phyloP scores from a whole-genome alignment of 1,140 invertebrate species.

The Oryzaephilus surinamensis region DNA sequence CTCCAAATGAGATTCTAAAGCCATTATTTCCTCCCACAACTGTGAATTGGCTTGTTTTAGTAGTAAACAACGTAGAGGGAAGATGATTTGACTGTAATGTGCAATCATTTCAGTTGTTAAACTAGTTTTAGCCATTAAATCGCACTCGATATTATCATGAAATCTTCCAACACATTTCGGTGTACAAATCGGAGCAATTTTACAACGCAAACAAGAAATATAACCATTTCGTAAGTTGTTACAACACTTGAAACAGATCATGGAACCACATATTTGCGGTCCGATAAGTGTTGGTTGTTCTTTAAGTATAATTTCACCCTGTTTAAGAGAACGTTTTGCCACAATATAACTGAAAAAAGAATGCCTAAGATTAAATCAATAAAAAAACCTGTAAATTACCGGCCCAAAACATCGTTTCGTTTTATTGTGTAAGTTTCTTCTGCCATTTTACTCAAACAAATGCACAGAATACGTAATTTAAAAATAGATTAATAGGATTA shows the following conservation, averaged over 20 bases:
- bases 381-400: no score
- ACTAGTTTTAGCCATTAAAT: no score
- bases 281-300: not conserved
- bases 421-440: no score
- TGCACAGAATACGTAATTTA: no score
- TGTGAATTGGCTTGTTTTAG: not conserved
- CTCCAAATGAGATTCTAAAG: conserved; percentile 3
- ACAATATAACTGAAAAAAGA: conserved; percentile 4
- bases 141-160: no score
- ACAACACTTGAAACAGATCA: conserved; percentile 7
- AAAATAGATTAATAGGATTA: no score
- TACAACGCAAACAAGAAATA: no score
- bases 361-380: no score
- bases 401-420: no score
- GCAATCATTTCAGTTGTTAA: no score
- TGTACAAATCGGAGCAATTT: not conserved
- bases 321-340: conserved; percentile 1
- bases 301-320: conserved; percentile 4
- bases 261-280: conserved; percentile 2
- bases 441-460: no score
- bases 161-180: conserved; percentile 2
- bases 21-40: not conserved
- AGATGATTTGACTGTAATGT: conserved; percentile 6
- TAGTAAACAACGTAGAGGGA: conserved; percentile 3
- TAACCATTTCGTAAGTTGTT: no score